Evolutionary conservation across 2,113 vertebrate genomes (phyloP).

Genomic region (Sinocyclocheilus anshuiensis): DNA sequence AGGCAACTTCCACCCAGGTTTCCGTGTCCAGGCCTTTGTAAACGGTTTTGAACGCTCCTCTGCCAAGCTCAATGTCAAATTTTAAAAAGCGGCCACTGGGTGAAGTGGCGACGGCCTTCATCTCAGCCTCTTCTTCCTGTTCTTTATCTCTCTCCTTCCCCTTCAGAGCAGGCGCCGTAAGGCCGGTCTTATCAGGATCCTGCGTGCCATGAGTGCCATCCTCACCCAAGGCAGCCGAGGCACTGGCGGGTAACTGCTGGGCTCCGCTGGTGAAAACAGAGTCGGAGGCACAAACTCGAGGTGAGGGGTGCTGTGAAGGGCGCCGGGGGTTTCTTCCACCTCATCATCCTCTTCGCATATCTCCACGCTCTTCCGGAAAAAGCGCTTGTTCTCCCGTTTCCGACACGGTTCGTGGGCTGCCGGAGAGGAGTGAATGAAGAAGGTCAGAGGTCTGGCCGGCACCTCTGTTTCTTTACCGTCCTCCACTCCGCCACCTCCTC

Average conservation of each 20-base stretch:
- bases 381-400: slow-evolving; percentile 82
- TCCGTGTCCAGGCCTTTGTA: slow-evolving; percentile 94
- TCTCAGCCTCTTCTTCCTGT: slow-evolving; percentile 91
- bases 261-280: slow-evolving; percentile 68
- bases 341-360: slow-evolving; percentile 84
- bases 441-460: slow-evolving; percentile 57
- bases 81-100: slow-evolving; percentile 90
- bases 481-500: slow-evolving; percentile 62
- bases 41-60: slow-evolving; percentile 93
- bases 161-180: slow-evolving; percentile 59
- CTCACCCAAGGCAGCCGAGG: slow-evolving; percentile 61
- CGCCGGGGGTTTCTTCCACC: slow-evolving; percentile 58
- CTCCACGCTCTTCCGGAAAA: slow-evolving; percentile 89
- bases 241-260: slow-evolving; percentile 61
- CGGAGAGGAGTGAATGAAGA: slow-evolving; percentile 63
- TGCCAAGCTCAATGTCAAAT: slow-evolving; percentile 91
- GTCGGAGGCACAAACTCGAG: slow-evolving; percentile 69
- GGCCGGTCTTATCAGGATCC: slow-evolving; percentile 64
- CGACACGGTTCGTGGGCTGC: slow-evolving; percentile 66
- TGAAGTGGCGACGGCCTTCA: slow-evolving; percentile 95
- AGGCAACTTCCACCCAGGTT: slow-evolving; percentile 95
- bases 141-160: slow-evolving; percentile 80
- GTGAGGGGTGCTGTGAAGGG: slow-evolving; percentile 69
- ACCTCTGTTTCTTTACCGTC: slow-evolving; percentile 57
- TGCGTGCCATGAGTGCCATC: slow-evolving; percentile 60